Conservation (phyloP, 1,140 invertebrate genomes). For the Drepana arcuata region DNA sequence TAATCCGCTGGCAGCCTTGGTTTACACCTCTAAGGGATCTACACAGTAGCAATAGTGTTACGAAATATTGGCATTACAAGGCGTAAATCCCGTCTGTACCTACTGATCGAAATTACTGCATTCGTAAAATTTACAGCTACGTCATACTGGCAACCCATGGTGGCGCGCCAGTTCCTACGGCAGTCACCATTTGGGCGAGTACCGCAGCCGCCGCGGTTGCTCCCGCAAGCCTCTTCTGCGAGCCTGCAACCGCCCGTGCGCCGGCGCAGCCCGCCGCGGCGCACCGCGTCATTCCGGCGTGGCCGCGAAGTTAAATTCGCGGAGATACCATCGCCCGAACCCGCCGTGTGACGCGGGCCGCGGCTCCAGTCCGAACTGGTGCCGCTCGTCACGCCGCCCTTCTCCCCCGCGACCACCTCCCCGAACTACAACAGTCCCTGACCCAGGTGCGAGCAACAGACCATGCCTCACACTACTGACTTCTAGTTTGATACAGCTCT, state of each 20-base stretch:
- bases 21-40: too few species aligned
- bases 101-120: too few species aligned
- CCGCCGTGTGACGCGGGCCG: slow-evolving; percentile 56
- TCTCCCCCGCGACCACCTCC: slow-evolving; percentile 17
- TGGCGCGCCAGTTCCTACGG: slow-evolving; percentile 76
- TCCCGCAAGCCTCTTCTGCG: slow-evolving; percentile 53
- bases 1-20: too few species aligned
- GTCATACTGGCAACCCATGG: slow-evolving; percentile 75
- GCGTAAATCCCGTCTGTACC: too few species aligned
- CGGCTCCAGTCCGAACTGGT: slow-evolving; percentile 61
- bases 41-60: too few species aligned
- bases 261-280: slow-evolving; percentile 36
- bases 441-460: slow-evolving; percentile 35
- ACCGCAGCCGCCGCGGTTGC: slow-evolving; percentile 35
- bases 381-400: slow-evolving; percentile 40
- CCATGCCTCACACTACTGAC: slow-evolving; percentile 37
- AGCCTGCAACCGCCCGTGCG: slow-evolving; percentile 41
- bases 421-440: slow-evolving; percentile 25
- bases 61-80: too few species aligned
- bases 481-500: slow-evolving; percentile 39
- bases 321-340: slow-evolving; percentile 41
- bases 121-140: slow-evolving; percentile 43
- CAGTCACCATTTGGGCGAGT: slow-evolving; percentile 73
- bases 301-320: slow-evolving; percentile 73
- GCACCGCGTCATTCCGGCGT: slow-evolving; percentile 49